These are phyloP conservation scores for Sinopyrophorus schimmeli DNA, from an alignment of 2,888 invertebrate species.

Conservation along the genomic window DNA sequence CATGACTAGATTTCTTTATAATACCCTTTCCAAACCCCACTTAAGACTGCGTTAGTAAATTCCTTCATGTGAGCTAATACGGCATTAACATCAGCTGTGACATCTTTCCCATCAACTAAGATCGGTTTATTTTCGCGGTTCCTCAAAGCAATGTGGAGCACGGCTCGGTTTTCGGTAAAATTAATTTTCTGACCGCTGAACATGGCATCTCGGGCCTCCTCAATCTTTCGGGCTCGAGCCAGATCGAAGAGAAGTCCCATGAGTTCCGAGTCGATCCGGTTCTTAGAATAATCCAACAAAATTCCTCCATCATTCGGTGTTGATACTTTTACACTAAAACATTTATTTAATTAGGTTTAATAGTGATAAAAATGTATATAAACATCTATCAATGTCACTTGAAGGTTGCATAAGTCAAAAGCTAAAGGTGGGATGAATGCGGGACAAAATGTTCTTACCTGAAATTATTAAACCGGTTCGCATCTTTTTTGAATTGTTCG, in stretches of 20 bases:
- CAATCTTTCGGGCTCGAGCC: slow-evolving; percentile 81
- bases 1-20: too few species aligned
- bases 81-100: slow-evolving; percentile 88
- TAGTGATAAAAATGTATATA: too few species aligned
- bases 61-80: slow-evolving; percentile 94
- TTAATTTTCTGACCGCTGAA: slow-evolving; percentile 94
- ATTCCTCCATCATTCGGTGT: slow-evolving; percentile 90
- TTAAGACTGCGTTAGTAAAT: slow-evolving; percentile 79
- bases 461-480: slow-evolving; percentile 83
- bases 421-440: slow-evolving; percentile 16
- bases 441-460: slow-evolving; percentile 64
- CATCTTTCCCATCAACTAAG: slow-evolving; percentile 82
- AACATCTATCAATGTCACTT: slow-evolving; percentile 37
- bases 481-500: slow-evolving; percentile 79
- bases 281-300: slow-evolving; percentile 96
- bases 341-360: too few species aligned
- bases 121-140: slow-evolving; percentile 82
- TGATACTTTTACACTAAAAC: slow-evolving; percentile 68
- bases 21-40: slow-evolving; percentile 71
- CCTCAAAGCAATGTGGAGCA: slow-evolving; percentile 91
- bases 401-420: slow-evolving; percentile 33
- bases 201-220: slow-evolving; percentile 88
- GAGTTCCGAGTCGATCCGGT: slow-evolving; percentile 80
- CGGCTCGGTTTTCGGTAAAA: slow-evolving; percentile 95
- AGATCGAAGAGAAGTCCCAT: slow-evolving; percentile 77